Base-by-base conservation (phyloP, 2,113 vertebrate species). In the Cairina moschata region DNA sequence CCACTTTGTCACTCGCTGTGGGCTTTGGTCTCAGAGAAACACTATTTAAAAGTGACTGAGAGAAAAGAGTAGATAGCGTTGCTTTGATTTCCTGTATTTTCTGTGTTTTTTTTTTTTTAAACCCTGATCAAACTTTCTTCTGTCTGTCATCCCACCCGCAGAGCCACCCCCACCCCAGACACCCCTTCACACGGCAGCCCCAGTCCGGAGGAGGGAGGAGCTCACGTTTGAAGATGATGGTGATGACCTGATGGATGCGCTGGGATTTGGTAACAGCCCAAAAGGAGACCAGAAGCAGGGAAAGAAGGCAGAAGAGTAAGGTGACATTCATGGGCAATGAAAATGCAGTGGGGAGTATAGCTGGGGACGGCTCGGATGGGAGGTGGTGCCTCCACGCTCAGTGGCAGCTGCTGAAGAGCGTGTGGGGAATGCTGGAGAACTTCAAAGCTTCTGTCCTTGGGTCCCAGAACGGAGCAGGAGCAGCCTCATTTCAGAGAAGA, bases 231-330 rank as follows among this genome's bases (percentile, higher is more conserved):
- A 99, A 17, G 98, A 98, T 7, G 98, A 98, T 23, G 97, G 93
- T 58, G 98, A 99, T 0, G 98, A 99, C 86, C 75, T 99, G 32
- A 98, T 99, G 96, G 98, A 98, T 17, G 90, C 97, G 0, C 97
- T 99, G 18, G 99, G 98, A 38, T 98, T 99, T 90, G 98, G 92
- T 28, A 93, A 98, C 21, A 86, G 93, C 75, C 96, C 95, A 0
- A 98, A 96, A 87, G 96, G 93, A 82, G 97, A 93, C 31, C 83
- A 67, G 79, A 95, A 83, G 83, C 93, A 58, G 48, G 86, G 67
- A 65, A 79, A 48, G 81, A 90, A 68, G 7, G 77, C 56, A 13
- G 68, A 93, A 65, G 91, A 94, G 98, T 98, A 97, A 98, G 98
- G 22, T 25, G 48, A 14, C 22, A 13, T n/a, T 54, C 32, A 28